phyloP scores from a whole-genome alignment of 2,888 invertebrate genomes.

The Stictocephala bisonia region DNA sequence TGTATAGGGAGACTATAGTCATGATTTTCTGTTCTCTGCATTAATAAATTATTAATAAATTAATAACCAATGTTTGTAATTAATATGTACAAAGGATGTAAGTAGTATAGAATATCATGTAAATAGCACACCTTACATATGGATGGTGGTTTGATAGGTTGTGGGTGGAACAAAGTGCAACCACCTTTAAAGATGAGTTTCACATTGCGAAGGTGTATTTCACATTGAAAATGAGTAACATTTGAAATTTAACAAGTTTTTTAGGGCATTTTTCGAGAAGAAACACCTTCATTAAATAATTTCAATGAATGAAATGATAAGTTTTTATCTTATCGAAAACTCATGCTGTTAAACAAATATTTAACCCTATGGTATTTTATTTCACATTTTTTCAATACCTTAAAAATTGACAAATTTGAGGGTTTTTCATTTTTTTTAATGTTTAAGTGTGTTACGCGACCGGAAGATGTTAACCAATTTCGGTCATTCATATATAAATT shows the following conservation, averaged over 20 bases:
- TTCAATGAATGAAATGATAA: too few relatives aligned
- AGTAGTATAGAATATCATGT: neutral
- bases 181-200: neutral
- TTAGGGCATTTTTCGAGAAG: too few relatives aligned
- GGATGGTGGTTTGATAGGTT: neutral
- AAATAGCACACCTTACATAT: slow-evolving; percentile 5
- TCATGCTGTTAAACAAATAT: too few relatives aligned
- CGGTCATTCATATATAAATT: neutral
- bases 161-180: slow-evolving; percentile 21
- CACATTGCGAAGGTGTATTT: neutral
- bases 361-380: too few relatives aligned
- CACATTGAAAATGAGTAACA: neutral
- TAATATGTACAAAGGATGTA: neutral
- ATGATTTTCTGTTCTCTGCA: too few relatives aligned
- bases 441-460: neutral
- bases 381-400: too few relatives aligned
- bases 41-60: too few relatives aligned
- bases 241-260: too few relatives aligned
- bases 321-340: too few relatives aligned
- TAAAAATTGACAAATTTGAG: too few relatives aligned
- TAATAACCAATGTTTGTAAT: neutral
- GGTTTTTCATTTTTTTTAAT: neutral
- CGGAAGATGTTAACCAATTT: slow-evolving; percentile 24
- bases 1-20: too few relatives aligned
- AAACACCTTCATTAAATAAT: too few relatives aligned